phyloP scores from a whole-genome alignment of 2,113 vertebrate species.

The Microcebus murinus region DNA sequence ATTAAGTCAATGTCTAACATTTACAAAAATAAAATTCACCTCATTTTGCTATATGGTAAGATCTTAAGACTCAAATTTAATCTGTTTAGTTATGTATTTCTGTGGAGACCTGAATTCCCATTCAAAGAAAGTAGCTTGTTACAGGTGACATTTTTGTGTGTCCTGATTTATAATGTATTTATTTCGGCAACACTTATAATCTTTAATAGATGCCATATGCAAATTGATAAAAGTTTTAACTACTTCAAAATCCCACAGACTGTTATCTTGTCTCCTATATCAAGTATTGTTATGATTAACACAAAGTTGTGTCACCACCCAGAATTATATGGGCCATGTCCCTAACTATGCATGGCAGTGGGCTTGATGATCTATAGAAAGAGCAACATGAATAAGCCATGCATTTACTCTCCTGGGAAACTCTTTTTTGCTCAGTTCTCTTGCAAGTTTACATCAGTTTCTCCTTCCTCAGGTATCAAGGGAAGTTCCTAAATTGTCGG shows the following conservation, averaged over 20 bases:
- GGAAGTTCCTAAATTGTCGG: neutral
- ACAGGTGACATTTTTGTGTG: neutral
- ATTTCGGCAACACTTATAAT: neutral
- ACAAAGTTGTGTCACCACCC: neutral
- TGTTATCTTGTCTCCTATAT: neutral
- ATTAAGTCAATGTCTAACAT: neutral
- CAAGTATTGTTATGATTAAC: neutral
- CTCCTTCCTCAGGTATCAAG: neutral
- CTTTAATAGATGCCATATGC: neutral
- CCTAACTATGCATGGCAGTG: neutral
- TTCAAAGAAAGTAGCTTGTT: neutral
- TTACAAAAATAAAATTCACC: neutral
- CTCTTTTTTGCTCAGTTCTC: neutral
- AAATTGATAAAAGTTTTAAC: neutral
- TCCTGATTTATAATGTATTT: neutral
- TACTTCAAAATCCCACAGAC: neutral
- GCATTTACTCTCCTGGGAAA: neutral
- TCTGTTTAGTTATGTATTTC: neutral
- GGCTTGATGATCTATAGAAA: neutral
- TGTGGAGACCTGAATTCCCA: neutral
- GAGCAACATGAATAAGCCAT: neutral
- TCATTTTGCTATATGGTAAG: neutral
- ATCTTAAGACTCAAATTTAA: neutral
- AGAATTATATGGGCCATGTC: neutral
- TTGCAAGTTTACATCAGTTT: neutral